phyloP scores from a whole-genome alignment of 1,140 invertebrate genomes.

The Papilio polytes region DNA sequence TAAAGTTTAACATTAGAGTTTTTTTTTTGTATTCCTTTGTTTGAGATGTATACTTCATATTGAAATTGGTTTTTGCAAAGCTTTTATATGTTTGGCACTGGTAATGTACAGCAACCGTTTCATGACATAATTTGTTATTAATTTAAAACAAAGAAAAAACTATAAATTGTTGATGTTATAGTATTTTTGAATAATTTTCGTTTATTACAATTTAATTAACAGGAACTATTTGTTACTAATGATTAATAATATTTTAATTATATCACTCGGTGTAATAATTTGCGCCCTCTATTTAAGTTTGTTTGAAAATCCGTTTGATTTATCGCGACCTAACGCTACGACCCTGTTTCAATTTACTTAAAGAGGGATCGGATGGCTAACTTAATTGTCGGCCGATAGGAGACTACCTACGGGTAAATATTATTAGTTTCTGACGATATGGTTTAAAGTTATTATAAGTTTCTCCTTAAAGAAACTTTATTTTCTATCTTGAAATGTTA shows the following conservation, averaged over 20 bases:
- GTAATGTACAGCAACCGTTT: too few relatives aligned
- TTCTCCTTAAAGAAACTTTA: neutral
- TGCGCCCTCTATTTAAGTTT: slow-evolving; percentile 1
- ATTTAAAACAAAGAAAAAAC: too few relatives aligned
- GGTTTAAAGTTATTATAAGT: neutral
- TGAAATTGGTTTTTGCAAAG: too few relatives aligned
- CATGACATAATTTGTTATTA: too few relatives aligned
- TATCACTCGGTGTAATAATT: neutral
- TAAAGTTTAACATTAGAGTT: neutral
- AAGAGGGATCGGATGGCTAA: slow-evolving; percentile 24
- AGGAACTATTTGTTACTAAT: too few relatives aligned
- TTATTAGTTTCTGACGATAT: neutral
- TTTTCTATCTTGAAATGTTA: neutral
- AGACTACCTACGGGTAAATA: slow-evolving; percentile 1
- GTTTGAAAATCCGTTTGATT: slow-evolving; percentile 23
- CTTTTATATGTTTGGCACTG: too few relatives aligned
- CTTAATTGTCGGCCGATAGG: slow-evolving; percentile 13
- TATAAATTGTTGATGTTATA: too few relatives aligned
- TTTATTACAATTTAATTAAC: too few relatives aligned
- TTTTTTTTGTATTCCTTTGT: neutral
- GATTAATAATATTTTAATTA: neutral
- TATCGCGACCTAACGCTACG: slow-evolving; percentile 4
- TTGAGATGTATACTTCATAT: too few relatives aligned
- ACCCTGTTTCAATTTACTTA: slow-evolving; percentile 21
- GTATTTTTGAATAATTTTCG: too few relatives aligned